These are phyloP conservation scores for Stenodema calcarata DNA, from an alignment of 2,888 invertebrate genomes.

Conservation along the genomic window DNA sequence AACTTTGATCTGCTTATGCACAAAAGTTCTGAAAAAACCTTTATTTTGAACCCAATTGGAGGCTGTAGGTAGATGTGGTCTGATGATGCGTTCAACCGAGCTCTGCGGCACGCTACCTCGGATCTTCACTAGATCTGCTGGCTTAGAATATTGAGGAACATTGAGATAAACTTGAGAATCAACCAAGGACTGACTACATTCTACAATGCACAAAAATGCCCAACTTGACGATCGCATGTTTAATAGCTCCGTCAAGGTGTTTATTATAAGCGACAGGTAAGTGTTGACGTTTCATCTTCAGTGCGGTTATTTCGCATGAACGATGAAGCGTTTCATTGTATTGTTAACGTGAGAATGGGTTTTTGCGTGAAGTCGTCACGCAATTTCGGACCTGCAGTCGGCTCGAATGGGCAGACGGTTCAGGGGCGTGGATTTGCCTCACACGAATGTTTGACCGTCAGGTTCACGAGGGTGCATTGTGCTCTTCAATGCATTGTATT, in stretches of 20 bases:
- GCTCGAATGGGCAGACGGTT: neutral
- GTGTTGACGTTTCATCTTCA: neutral
- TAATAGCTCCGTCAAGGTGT: neutral
- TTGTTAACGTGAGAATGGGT: neutral
- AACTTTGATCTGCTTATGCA: too few relatives aligned
- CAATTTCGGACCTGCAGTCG: neutral
- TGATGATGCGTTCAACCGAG: too few relatives aligned
- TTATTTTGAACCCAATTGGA: too few relatives aligned
- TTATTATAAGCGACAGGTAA: neutral
- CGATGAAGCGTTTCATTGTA: neutral
- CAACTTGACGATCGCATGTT: neutral
- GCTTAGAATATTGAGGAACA: too few relatives aligned
- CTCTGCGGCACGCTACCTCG: too few relatives aligned
- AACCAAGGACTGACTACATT: too few relatives aligned
- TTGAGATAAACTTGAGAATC: too few relatives aligned
- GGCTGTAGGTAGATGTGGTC: too few relatives aligned
- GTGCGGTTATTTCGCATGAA: neutral
- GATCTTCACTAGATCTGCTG: too few relatives aligned
- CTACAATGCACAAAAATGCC: neutral
- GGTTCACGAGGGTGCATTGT: too few relatives aligned
- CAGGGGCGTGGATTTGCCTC: neutral
- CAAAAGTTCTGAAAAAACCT: too few relatives aligned
- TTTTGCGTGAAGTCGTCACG: neutral
- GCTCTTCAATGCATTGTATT: too few relatives aligned
- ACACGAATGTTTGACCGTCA: neutral